Evolutionary conservation across 2,888 invertebrate genomes (phyloP).

Genomic region (Caenorhabditis wallacei): DNA sequence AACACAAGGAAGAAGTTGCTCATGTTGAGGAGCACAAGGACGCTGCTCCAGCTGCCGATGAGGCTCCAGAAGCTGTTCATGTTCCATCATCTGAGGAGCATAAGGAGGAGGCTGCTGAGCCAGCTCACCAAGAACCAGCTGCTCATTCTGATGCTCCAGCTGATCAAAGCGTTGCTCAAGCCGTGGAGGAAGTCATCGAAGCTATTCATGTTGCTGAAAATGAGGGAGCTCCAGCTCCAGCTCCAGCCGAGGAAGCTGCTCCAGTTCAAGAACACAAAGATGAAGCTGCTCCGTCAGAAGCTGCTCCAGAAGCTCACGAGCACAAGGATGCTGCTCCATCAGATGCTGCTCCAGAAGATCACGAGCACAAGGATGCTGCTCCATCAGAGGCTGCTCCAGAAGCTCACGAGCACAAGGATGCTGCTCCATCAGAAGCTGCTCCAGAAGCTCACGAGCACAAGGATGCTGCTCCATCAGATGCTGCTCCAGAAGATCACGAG

Average conservation of each 20-base stretch:
- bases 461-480: constrained; percentile 8
- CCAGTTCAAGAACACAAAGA: neutral
- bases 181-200: constrained; percentile 34
- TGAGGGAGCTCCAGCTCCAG: constrained; percentile 32
- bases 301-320: constrained; percentile 23
- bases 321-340: constrained; percentile 24
- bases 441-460: constrained; percentile 27
- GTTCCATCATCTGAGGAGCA: neutral
- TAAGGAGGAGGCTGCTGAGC: neutral
- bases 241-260: constrained; percentile 7
- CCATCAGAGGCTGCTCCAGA: constrained; percentile 1
- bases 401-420: constrained; percentile 13
- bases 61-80: neutral
- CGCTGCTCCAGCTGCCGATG: neutral
- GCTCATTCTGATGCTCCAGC: neutral
- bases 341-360: neutral
- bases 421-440: neutral
- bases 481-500: constrained; percentile 48
- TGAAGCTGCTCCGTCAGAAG: neutral
- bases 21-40: constrained; percentile 20
- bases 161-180: constrained; percentile 20
- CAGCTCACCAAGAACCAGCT: neutral
- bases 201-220: constrained; percentile 30
- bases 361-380: constrained; percentile 1
- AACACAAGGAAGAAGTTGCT: constrained; percentile 16